Percentiles rank a stretch among this genome's conserved stretches.
Evolutionary conservation across 2,113 vertebrate genomes (phyloP).

Genomic region (Lasiurus cinereus): DNA sequence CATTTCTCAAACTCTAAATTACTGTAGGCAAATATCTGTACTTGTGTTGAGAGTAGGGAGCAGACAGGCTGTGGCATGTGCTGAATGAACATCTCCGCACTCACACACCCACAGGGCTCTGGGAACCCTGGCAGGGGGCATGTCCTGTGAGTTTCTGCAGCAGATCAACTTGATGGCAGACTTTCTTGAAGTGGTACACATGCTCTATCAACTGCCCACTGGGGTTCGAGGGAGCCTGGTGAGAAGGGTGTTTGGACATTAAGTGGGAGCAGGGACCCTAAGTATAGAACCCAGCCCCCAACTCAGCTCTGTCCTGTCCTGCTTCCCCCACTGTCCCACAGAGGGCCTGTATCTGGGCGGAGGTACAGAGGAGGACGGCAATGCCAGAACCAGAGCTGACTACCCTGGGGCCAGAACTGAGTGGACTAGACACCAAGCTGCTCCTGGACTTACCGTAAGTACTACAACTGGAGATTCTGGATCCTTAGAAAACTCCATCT

Average conservation of each 20-base stretch:
- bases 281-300: background rate
- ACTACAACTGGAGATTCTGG: background rate
- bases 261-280: background rate
- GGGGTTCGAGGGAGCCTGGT: constrained; percentile 91
- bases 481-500: background rate
- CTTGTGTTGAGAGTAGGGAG: constrained; percentile 34
- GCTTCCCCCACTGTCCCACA: constrained; percentile 73
- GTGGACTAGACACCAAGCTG: constrained; percentile 87
- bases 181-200: constrained; percentile 88
- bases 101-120: constrained; percentile 85
- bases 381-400: constrained; percentile 84
- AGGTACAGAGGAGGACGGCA: constrained; percentile 87
- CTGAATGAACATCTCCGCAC: background rate
- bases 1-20: constrained; percentile 52
- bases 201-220: constrained; percentile 88
- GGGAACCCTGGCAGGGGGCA: constrained; percentile 90
- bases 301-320: constrained; percentile 1
- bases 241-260: constrained; percentile 69
- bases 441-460: constrained; percentile 91
- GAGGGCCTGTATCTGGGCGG: constrained; percentile 91
- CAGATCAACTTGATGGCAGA: constrained; percentile 88
- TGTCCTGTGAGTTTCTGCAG: constrained; percentile 90
- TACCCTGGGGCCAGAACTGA: constrained; percentile 86
- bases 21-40: background rate
- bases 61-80: constrained; percentile 18